Conservation (phyloP, 2,888 invertebrate species). For the Andrena haemorrhoa region DNA sequence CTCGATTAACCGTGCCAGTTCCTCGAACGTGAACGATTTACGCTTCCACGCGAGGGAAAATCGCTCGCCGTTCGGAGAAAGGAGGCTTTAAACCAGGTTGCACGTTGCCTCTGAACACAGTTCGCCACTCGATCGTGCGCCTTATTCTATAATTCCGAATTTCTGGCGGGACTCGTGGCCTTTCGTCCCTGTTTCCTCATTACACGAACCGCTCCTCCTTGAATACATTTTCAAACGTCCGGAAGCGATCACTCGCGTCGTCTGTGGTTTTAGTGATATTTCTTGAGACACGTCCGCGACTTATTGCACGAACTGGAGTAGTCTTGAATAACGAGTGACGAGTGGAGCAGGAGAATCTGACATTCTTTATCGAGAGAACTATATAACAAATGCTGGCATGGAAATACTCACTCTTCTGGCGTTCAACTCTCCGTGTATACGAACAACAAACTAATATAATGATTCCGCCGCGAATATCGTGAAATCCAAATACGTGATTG, state of each 20-base stretch:
- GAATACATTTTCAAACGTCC: too few relatives aligned
- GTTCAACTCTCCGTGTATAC: background rate
- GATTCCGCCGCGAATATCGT: background rate
- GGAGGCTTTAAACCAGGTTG: background rate
- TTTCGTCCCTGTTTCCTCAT: background rate
- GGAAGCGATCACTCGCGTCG: too few relatives aligned
- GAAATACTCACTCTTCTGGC: background rate
- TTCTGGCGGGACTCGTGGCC: background rate
- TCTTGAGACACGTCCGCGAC: background rate
- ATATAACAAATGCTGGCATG: too few relatives aligned
- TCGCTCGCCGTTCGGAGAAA: background rate
- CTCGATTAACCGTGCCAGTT: background rate
- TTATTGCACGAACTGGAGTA: background rate
- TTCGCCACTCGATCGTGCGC: background rate
- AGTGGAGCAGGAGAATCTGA: background rate
- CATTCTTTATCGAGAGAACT: too few relatives aligned
- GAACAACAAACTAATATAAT: background rate
- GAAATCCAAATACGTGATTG: background rate
- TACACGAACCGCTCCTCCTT: too few relatives aligned
- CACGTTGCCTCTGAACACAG: background rate
- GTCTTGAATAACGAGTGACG: background rate
- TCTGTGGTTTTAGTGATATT: too few relatives aligned
- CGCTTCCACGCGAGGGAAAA: background rate
- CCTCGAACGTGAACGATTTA: conserved; percentile 10
- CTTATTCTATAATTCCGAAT: background rate